phyloP scores from a whole-genome alignment of 2,113 vertebrate species.

The Galbula dea region DNA sequence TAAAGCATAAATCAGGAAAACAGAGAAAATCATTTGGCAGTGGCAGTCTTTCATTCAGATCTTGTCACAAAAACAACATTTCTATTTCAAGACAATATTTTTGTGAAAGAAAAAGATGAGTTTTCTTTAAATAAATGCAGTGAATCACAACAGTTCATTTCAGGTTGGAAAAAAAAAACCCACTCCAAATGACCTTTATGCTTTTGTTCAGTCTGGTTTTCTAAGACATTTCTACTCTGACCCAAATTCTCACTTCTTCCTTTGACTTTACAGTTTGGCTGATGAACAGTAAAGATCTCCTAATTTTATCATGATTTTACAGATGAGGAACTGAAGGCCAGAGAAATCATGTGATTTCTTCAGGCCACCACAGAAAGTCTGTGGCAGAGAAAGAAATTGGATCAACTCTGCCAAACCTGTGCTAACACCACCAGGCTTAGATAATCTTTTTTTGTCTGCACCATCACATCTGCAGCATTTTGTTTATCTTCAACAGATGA shows the following conservation, averaged over 20 bases:
- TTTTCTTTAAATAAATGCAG: background rate
- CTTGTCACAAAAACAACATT: background rate
- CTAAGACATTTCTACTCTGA: background rate
- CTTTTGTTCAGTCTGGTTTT: background rate
- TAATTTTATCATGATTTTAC: background rate
- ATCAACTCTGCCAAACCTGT: background rate
- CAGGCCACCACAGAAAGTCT: background rate
- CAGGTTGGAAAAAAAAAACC: no score
- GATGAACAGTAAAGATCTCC: background rate
- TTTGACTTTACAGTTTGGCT: slow-evolving; percentile 5
- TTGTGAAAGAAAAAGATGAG: background rate
- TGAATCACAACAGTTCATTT: background rate
- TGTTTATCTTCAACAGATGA: background rate
- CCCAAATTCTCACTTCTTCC: background rate
- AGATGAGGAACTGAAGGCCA: background rate
- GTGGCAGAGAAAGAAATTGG: background rate
- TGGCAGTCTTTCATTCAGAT: background rate
- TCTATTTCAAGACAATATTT: background rate
- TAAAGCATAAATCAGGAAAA: background rate
- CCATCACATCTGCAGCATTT: background rate
- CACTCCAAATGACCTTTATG: background rate
- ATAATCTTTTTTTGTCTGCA: background rate
- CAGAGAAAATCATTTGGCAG: background rate
- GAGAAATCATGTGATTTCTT: background rate
- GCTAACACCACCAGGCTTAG: background rate